Percentiles rank a stretch among this genome's conserved stretches.
Conservation (phyloP, 2,113 vertebrate genomes). For the Oreochromis aureus region DNA sequence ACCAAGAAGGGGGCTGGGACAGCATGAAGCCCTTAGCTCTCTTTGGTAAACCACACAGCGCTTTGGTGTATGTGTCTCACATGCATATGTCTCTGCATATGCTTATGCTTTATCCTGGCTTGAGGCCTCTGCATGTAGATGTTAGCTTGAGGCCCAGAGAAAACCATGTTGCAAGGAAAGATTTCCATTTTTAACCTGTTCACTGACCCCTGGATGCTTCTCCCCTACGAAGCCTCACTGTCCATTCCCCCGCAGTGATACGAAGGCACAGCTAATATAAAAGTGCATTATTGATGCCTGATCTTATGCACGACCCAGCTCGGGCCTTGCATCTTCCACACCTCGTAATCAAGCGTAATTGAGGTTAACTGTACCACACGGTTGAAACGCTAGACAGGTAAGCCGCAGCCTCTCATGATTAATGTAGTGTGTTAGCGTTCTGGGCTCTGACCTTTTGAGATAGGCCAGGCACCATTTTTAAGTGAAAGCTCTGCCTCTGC, state of each 20-base stretch:
- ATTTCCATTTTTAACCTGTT: not conserved
- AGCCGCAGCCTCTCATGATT: conserved; percentile 71
- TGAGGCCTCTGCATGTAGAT: not conserved
- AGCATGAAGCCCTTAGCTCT: conserved; percentile 61
- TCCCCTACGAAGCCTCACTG: not conserved
- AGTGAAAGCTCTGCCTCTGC: conserved; percentile 74
- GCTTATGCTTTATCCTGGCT: conserved; percentile 11
- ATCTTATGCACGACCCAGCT: conserved; percentile 39
- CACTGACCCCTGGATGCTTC: not conserved
- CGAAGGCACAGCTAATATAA: conserved; percentile 58
- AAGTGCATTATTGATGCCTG: conserved; percentile 71
- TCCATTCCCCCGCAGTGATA: conserved; percentile 9
- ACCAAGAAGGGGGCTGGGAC: conserved; percentile 65
- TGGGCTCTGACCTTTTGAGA: conserved; percentile 76
- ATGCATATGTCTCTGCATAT: conserved; percentile 20
- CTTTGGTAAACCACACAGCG: conserved; percentile 59
- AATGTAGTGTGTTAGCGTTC: conserved; percentile 71
- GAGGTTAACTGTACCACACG: conserved; percentile 71
- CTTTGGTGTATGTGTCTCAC: conserved; percentile 40
- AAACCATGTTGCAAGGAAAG: not conserved
- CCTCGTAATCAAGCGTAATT: conserved; percentile 77
- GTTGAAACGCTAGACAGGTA: conserved; percentile 75
- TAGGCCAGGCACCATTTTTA: conserved; percentile 77
- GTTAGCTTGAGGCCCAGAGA: not conserved
- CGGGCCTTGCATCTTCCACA: conserved; percentile 60